Percentiles rank a stretch among this genome's conserved stretches.
phyloP scores from a whole-genome alignment of 2,113 vertebrate genomes.

The Taxidea taxus region DNA sequence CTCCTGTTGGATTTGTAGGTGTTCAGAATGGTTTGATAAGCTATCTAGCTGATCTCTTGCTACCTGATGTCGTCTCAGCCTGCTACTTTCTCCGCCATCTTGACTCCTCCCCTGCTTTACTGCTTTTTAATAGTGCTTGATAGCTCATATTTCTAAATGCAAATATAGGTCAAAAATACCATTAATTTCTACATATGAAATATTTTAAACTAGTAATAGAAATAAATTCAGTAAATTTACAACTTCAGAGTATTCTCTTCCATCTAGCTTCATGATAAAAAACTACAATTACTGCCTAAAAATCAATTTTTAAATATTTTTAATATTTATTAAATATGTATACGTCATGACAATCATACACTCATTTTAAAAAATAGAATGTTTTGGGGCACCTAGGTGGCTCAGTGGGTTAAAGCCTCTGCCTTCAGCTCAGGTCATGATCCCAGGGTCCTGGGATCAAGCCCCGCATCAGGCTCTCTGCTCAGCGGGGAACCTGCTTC shows the following conservation, averaged over 20 bases:
- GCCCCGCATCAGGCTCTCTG: too few relatives aligned
- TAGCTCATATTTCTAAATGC: constrained; percentile 2
- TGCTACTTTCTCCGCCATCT: too few relatives aligned
- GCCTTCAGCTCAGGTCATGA: too few relatives aligned
- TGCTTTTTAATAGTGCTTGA: background rate
- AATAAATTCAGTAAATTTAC: background rate
- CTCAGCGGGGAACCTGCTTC: too few relatives aligned
- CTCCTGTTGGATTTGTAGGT: too few relatives aligned
- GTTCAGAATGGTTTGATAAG: too few relatives aligned
- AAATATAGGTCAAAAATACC: background rate
- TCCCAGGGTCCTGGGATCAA: too few relatives aligned
- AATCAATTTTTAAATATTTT: background rate
- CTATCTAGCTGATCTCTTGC: too few relatives aligned
- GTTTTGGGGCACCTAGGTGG: too few relatives aligned
- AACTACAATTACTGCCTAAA: background rate
- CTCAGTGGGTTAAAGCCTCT: too few relatives aligned
- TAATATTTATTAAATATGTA: background rate
- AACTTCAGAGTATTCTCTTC: background rate
- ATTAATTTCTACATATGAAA: background rate
- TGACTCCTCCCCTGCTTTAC: too few relatives aligned
- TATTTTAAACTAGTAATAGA: constrained; percentile 15
- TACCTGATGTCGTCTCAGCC: too few relatives aligned
- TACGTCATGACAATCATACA: background rate
- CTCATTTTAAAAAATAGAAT: background rate
- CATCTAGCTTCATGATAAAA: background rate